Evolutionary conservation across 2,888 invertebrate genomes (phyloP).

Genomic region (Eupelmus urozonus): DNA sequence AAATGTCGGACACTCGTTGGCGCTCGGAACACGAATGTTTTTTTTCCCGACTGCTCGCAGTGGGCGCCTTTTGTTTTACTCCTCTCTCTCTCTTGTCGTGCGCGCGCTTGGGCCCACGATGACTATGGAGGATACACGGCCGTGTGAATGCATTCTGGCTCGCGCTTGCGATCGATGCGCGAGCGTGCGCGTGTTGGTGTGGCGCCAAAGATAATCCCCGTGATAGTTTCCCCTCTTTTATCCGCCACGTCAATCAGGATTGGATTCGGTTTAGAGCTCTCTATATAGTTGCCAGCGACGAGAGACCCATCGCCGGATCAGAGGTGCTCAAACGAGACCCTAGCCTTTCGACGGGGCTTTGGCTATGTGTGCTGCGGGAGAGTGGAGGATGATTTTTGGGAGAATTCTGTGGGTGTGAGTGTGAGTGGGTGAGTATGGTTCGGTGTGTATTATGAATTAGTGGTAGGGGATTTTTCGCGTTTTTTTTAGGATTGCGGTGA

Average conservation of each 20-base stretch:
- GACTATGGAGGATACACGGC: conserved; percentile 60
- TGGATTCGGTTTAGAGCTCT: conserved; percentile 73
- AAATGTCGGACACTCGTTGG: conserved; percentile 35
- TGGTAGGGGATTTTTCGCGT: conserved; percentile 15
- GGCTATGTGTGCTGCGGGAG: not conserved
- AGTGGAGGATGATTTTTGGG: not conserved
- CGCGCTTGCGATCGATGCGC: conserved; percentile 56
- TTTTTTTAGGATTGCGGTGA: too few relatives aligned
- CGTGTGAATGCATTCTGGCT: conserved; percentile 61
- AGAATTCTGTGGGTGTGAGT: too few relatives aligned
- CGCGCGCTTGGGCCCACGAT: conserved; percentile 58
- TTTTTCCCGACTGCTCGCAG: conserved; percentile 57
- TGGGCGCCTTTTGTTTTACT: conserved; percentile 65
- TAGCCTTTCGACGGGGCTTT: not conserved
- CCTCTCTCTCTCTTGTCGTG: conserved; percentile 26
- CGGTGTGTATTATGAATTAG: not conserved
- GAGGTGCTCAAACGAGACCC: conserved; percentile 71
- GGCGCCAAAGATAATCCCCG: conserved; percentile 76
- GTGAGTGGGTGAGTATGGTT: not conserved
- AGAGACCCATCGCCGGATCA: conserved; percentile 68
- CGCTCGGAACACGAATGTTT: conserved; percentile 21
- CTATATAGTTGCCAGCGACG: conserved; percentile 71
- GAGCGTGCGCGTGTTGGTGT: conserved; percentile 49
- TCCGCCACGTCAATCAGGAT: conserved; percentile 76
- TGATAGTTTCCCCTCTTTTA: conserved; percentile 73